Conservation (phyloP, 2,888 invertebrate species). For the Calliphora vomitoria region DNA sequence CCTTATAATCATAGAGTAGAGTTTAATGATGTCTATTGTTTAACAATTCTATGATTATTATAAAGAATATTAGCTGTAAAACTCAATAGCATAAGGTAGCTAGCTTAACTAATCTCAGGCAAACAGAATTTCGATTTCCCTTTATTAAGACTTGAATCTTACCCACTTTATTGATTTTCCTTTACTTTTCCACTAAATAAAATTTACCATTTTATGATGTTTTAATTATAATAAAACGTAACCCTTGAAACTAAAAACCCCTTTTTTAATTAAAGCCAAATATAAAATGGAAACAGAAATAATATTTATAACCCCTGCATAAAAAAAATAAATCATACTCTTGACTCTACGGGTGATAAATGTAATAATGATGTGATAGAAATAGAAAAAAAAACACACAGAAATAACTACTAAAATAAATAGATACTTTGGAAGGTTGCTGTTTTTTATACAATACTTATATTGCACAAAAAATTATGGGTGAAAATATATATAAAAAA, state of each 20-base stretch:
- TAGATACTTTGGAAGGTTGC: conserved; percentile 8
- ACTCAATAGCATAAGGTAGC: background rate
- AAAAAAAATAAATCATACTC: conserved; percentile 64
- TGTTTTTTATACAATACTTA: background rate
- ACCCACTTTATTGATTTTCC: conserved; percentile 20
- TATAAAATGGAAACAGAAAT: background rate
- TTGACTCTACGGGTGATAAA: conserved; percentile 72
- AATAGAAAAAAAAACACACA: conserved; percentile 6
- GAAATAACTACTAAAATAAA: conserved; percentile 16
- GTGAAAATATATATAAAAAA: background rate
- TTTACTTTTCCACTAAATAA: conserved; percentile 16
- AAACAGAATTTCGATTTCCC: too few species aligned
- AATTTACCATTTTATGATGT: conserved; percentile 20
- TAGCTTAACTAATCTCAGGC: too few species aligned
- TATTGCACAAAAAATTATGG: background rate
- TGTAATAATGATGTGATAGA: conserved; percentile 66
- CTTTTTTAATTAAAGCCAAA: conserved; percentile 54
- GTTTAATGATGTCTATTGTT: too few species aligned
- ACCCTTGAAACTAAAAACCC: background rate
- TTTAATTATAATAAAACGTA: conserved; percentile 44
- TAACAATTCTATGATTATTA: too few species aligned
- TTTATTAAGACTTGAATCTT: background rate
- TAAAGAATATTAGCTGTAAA: too few species aligned
- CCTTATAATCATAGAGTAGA: too few species aligned
- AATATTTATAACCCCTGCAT: conserved; percentile 12